phyloP scores from a whole-genome alignment of 2,888 invertebrate genomes.

The Lepidocyrtinus sp. region DNA sequence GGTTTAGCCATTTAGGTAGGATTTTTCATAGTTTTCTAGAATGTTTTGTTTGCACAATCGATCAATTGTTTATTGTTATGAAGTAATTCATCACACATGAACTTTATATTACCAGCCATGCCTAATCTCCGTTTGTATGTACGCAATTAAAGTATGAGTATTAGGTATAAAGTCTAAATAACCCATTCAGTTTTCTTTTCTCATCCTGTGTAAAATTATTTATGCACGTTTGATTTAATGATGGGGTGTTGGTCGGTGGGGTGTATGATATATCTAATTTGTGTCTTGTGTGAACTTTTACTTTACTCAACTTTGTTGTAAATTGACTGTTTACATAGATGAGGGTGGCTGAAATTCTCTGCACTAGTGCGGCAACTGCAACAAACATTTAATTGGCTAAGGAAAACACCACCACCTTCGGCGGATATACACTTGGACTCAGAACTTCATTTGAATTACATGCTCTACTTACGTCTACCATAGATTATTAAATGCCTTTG shows the following conservation, averaged over 20 bases:
- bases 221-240: background rate
- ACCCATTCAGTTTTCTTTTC: background rate
- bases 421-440: background rate
- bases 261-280: background rate
- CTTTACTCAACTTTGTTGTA: background rate
- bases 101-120: background rate
- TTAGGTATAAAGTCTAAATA: background rate
- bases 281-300: background rate
- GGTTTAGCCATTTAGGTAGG: no score
- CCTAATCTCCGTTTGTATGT: no score
- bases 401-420: background rate
- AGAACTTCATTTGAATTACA: background rate
- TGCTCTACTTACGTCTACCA: background rate
- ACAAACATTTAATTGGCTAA: background rate
- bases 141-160: no score
- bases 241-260: background rate
- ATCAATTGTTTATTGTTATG: background rate
- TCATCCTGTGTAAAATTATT: background rate
- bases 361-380: background rate
- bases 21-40: no score
- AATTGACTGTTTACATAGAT: background rate
- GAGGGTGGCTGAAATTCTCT: background rate
- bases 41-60: background rate
- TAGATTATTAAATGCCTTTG: constrained; percentile 85
- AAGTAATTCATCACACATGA: background rate